Conservation (phyloP, 2,888 invertebrate species). For the Stomorhina lunata region DNA sequence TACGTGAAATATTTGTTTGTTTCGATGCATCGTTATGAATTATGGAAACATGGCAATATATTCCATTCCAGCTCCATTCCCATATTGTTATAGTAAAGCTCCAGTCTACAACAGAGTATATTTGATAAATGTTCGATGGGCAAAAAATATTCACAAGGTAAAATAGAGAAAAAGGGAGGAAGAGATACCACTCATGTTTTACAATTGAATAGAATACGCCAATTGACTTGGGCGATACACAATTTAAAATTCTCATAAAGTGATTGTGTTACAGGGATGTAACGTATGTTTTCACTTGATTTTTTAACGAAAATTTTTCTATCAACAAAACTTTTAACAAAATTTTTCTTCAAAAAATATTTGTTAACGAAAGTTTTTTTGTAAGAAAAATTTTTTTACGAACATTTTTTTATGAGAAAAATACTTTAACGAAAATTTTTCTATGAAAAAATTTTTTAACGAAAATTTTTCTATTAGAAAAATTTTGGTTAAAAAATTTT, state of each 20-base stretch:
- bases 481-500: neutral
- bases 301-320: neutral
- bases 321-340: too few relatives aligned
- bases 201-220: slow-evolving; percentile 30
- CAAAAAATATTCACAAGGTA: slow-evolving; percentile 15
- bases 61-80: neutral
- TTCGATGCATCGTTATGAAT: slow-evolving; percentile 1
- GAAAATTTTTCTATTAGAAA: too few relatives aligned
- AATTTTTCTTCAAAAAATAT: too few relatives aligned
- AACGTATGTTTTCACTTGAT: too few relatives aligned
- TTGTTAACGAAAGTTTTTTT: too few relatives aligned
- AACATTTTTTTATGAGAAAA: too few relatives aligned
- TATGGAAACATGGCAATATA: slow-evolving; percentile 5
- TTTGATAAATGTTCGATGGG: neutral
- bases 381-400: too few relatives aligned
- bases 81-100: neutral
- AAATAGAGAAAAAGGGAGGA: too few relatives aligned
- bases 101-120: neutral
- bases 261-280: neutral
- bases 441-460: too few relatives aligned
- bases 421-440: too few relatives aligned
- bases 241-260: slow-evolving; percentile 12
- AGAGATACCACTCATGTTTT: slow-evolving; percentile 11
- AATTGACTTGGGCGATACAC: slow-evolving; percentile 20
- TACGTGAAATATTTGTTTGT: slow-evolving; percentile 22